Conservation (phyloP, 1,140 invertebrate species). For the Macrosteles quadrilineatus region DNA sequence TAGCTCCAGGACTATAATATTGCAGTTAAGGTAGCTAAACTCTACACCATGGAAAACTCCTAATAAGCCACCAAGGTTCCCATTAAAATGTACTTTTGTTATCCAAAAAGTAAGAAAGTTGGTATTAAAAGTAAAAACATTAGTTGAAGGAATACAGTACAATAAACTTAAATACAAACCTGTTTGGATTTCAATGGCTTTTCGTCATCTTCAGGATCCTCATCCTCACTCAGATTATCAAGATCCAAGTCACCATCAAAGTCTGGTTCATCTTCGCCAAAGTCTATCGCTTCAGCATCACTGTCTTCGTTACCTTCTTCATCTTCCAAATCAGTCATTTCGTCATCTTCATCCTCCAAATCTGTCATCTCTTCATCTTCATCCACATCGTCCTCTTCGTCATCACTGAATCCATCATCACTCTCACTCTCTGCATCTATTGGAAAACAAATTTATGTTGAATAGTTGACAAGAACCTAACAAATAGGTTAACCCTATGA, state of each 20-base stretch:
- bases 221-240: slow-evolving; percentile 21
- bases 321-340: slow-evolving; percentile 25
- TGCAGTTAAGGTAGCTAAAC: too few relatives aligned
- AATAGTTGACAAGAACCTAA: too few relatives aligned
- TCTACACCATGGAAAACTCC: too few relatives aligned
- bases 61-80: too few relatives aligned
- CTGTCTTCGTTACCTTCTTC: slow-evolving; percentile 35
- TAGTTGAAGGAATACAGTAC: too few relatives aligned
- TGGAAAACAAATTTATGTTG: slow-evolving; percentile 10
- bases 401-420: slow-evolving; percentile 32
- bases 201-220: slow-evolving; percentile 39
- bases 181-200: slow-evolving; percentile 51
- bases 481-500: not conserved
- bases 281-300: slow-evolving; percentile 37
- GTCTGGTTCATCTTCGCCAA: slow-evolving; percentile 71
- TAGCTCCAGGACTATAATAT: too few relatives aligned
- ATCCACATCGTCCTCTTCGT: slow-evolving; percentile 32
- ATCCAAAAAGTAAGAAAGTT: too few relatives aligned
- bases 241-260: slow-evolving; percentile 77
- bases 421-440: slow-evolving; percentile 22
- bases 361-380: slow-evolving; percentile 31
- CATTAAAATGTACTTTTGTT: too few relatives aligned
- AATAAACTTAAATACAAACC: slow-evolving; percentile 37
- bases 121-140: too few relatives aligned
- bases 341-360: slow-evolving; percentile 32